Evolutionary conservation across 2,888 invertebrate genomes (phyloP), one percentile per base, ranked within the genome.

Genomic region (Leptopterna dolabrata): DNA sequence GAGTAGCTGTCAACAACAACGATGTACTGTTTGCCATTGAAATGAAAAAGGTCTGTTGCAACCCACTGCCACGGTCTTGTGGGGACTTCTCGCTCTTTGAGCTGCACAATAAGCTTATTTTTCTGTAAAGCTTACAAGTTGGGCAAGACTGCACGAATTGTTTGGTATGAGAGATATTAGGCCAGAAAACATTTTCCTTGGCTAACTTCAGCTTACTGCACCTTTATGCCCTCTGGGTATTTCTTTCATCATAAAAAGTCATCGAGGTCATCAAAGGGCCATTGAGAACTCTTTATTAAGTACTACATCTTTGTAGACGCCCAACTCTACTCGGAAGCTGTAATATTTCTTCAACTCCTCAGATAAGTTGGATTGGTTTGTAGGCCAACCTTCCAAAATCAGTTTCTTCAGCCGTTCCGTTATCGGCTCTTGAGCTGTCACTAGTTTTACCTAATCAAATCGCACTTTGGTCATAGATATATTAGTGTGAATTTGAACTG

Each of bases 1-100:
- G 86, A 78, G 16, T 86, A 86, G 11, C 36, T 19, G 51, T 86
- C 78, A n/a, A 19, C 86, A 30, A 86, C 47, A 19, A 86, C 47
- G 6, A 86, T 7, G 29, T 47, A 86, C 1, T 86, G 36, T 30
- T 51, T 47, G 11, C 24, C 30, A 13, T 47, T 43, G 55, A 51
- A 86, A 2, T 76, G 29, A 29, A 86, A 86, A 16, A 86, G 16
- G 78, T 86, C 86, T 30, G 86, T 13, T 14, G 29, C 86, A 0
- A 86, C 76, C 13, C 3, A 29, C 14, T 47, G 30, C 86, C 86
- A 86, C 0, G 86, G 86, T n/a, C 86, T 24, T n/a, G 29, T 16
- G 36, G 86, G 76, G 11, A 63, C n/a, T 82, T 82, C 82, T 14
- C n/a, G 19, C 3, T 13, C 6, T n/a, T 0, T 63, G 7, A 55